phyloP scores from a whole-genome alignment of 2,888 invertebrate species.

The Campoletis raptor region DNA sequence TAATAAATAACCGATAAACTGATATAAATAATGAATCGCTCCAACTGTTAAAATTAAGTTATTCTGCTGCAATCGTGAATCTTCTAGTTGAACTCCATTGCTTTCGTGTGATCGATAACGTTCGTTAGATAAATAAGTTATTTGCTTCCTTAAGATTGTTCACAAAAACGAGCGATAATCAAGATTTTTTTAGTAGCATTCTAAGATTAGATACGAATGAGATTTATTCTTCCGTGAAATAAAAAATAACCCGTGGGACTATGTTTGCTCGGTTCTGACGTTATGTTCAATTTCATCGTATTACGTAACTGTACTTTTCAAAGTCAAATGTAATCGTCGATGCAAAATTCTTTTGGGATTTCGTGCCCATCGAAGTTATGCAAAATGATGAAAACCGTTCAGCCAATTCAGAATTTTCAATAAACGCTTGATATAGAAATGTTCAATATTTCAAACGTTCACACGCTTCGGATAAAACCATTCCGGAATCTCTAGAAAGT shows the following conservation, averaged over 20 bases:
- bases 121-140: background rate
- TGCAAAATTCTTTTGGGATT: background rate
- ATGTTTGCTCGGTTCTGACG: background rate
- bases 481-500: slow-evolving; percentile 29
- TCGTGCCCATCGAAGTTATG: no score
- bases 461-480: background rate
- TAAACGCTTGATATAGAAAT: slow-evolving; percentile 29
- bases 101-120: slow-evolving; percentile 12
- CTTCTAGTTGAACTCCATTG: background rate
- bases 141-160: background rate
- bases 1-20: no score
- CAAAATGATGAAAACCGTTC: background rate
- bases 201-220: background rate
- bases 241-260: background rate
- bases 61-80: background rate
- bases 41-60: no score
- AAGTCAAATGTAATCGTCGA: background rate
- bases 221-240: background rate
- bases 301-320: no score
- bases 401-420: background rate
- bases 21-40: no score
- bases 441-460: slow-evolving; percentile 44
- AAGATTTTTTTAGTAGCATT: background rate
- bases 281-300: no score
- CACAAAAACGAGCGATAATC: background rate